Evolutionary conservation across 2,888 invertebrate genomes (phyloP).

Genomic region (Drosophila ezoana): DNA sequence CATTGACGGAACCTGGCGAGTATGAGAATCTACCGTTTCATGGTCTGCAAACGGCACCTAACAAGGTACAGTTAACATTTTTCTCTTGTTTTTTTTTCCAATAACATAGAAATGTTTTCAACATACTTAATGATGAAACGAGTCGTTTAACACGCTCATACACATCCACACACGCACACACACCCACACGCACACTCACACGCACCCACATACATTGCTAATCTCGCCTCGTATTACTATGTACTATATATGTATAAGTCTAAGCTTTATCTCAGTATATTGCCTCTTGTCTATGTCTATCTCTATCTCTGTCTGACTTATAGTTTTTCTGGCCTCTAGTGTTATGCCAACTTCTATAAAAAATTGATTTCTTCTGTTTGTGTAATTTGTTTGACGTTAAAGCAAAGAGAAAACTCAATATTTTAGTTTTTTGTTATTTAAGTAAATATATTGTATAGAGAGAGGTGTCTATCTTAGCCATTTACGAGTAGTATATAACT

Average conservation of each 20-base stretch:
- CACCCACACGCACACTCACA: constrained; percentile 12
- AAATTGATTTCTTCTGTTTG: constrained; percentile 22
- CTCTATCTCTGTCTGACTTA: constrained; percentile 12
- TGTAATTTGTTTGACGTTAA: constrained; percentile 8
- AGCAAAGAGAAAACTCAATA: constrained; percentile 4
- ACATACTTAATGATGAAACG: constrained; percentile 9
- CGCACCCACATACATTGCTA: constrained; percentile 46
- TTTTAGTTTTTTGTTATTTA: constrained; percentile 19
- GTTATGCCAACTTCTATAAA: constrained; percentile 28
- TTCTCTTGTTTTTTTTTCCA: constrained; percentile 16
- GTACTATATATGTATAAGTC: constrained; percentile 33
- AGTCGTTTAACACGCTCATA: constrained; percentile 23
- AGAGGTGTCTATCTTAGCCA: constrained; percentile 12
- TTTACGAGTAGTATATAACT: constrained; percentile 20
- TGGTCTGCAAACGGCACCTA: constrained; percentile 95
- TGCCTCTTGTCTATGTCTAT: constrained; percentile 56
- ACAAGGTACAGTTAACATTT: constrained; percentile 89
- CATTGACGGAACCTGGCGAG: constrained; percentile 92
- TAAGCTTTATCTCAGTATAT: constrained; percentile 34
- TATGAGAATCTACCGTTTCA: constrained; percentile 98
- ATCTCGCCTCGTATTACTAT: constrained; percentile 45
- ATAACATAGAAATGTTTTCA: constrained; percentile 26
- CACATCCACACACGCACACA: constrained; percentile 4
- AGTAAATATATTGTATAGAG: constrained; percentile 14
- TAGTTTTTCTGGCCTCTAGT: constrained; percentile 33